A percentile compares a stretch with the other conserved stretches of the same genome.
Conservation (phyloP, 2,797 vertebrate genomes). For the Cirrhinus molitorella region DNA sequence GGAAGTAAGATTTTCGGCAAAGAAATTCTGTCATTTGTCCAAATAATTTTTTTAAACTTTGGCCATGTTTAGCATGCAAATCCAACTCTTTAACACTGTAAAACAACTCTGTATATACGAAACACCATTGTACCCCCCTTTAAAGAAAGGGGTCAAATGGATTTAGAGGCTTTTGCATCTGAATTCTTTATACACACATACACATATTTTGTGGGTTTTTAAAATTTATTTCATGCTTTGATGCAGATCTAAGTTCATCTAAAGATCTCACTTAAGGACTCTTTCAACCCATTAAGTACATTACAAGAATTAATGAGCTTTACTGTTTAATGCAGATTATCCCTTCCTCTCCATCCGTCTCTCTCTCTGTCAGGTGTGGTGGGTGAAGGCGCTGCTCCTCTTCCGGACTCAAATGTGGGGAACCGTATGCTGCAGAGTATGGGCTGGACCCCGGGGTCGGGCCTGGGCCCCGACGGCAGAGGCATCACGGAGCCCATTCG, state of each 20-base stretch:
- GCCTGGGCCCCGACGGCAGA: slow-evolving; percentile 92
- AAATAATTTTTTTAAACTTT: no score
- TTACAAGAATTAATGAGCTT: slow-evolving; percentile 75
- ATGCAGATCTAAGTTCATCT: background rate
- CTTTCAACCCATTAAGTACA: slow-evolving; percentile 69
- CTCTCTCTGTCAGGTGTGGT: slow-evolving; percentile 78
- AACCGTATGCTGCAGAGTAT: slow-evolving; percentile 95
- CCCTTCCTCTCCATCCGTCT: slow-evolving; percentile 52
- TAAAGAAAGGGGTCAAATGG: no score
- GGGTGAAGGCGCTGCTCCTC: slow-evolving; percentile 85
- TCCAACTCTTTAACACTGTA: no score
- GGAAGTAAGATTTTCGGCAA: no score
- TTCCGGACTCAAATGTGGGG: slow-evolving; percentile 92
- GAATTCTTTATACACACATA: no score
- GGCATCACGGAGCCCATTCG: slow-evolving; percentile 92
- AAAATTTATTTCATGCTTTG: background rate
- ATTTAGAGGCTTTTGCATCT: no score
- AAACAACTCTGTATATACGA: no score
- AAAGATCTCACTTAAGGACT: slow-evolving; percentile 2
- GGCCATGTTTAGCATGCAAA: no score
- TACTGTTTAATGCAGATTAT: slow-evolving; percentile 66
- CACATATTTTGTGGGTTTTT: background rate
- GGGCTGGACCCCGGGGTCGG: slow-evolving; percentile 93
- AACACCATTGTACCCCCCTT: no score
- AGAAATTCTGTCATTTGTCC: no score